Evolutionary conservation across 1,140 invertebrate species (phyloP).

Genomic region (Procambarus clarkii): DNA sequence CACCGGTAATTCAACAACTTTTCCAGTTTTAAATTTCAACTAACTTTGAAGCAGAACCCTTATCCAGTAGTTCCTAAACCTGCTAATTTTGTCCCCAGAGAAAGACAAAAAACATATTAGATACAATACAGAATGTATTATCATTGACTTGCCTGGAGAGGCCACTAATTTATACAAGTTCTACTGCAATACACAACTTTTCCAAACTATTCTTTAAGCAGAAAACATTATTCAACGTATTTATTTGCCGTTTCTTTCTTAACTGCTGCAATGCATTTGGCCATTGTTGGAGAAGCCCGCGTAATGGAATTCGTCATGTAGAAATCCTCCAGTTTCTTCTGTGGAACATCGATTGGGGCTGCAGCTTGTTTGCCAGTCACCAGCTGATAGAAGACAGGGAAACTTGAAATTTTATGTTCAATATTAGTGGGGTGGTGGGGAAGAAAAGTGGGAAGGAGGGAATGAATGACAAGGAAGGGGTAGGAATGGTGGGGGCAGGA

Average conservation of each 20-base stretch:
- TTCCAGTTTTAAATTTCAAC: too few relatives aligned
- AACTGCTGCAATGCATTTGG: conserved; percentile 96
- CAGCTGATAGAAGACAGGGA: conserved; percentile 77
- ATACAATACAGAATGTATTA: not conserved
- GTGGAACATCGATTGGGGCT: conserved; percentile 83
- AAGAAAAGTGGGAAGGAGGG: too few relatives aligned
- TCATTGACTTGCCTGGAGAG: not conserved
- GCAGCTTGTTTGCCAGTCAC: conserved; percentile 76
- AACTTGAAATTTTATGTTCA: too few relatives aligned
- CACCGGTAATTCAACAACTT: too few relatives aligned
- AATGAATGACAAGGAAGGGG: too few relatives aligned
- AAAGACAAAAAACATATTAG: not conserved
- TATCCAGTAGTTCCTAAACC: not conserved
- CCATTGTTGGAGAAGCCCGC: conserved; percentile 98
- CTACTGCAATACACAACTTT: not conserved
- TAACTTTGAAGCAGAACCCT: not conserved
- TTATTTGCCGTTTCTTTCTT: conserved; percentile 78
- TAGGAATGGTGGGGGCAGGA: too few relatives aligned
- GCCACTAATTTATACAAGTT: not conserved
- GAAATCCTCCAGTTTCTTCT: conserved; percentile 92
- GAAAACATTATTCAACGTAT: conserved; percentile 64
- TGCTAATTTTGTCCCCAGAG: not conserved
- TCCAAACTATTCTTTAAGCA: not conserved
- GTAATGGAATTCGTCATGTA: conserved; percentile 99
- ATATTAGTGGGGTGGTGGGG: too few relatives aligned